A percentile compares a stretch with the other conserved stretches of the same genome.
Conservation (phyloP, 1,140 invertebrate genomes). For the Bombus balteatus region DNA sequence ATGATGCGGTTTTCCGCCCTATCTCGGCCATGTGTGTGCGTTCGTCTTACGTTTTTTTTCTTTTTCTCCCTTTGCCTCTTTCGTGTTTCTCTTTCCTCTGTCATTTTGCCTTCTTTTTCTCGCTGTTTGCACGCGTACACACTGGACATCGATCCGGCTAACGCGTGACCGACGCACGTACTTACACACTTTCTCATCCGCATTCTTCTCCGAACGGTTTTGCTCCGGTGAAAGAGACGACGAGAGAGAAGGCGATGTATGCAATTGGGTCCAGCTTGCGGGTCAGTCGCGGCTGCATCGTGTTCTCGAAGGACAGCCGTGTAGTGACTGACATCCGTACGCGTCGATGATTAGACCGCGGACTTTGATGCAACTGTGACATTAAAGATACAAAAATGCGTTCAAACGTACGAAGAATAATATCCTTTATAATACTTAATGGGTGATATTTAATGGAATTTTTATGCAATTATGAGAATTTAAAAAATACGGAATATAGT, state of each 20-base stretch:
- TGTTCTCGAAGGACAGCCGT: conserved; percentile 7
- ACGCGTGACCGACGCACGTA: neutral
- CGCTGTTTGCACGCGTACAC: conserved; percentile 18
- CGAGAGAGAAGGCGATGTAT: conserved; percentile 11
- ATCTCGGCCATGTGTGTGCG: neutral
- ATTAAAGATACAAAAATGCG: no score
- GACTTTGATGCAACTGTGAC: no score
- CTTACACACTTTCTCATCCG: conserved; percentile 47
- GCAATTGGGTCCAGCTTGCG: conserved; percentile 50
- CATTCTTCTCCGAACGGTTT: conserved; percentile 43
- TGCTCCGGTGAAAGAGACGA: conserved; percentile 13
- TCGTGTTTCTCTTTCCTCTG: neutral
- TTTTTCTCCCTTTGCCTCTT: neutral
- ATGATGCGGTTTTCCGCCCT: neutral
- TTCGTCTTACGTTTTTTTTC: neutral
- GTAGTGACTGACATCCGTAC: neutral
- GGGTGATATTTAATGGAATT: no score
- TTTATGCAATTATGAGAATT: no score
- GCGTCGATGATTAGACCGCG: neutral
- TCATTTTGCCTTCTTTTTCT: neutral
- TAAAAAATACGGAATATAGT: no score
- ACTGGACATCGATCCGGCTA: conserved; percentile 32
- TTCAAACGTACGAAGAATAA: no score
- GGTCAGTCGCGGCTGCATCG: conserved; percentile 4
- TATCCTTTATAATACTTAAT: no score